phyloP scores from a whole-genome alignment of 2,797 vertebrate genomes.

The Coregonus suidteri region DNA sequence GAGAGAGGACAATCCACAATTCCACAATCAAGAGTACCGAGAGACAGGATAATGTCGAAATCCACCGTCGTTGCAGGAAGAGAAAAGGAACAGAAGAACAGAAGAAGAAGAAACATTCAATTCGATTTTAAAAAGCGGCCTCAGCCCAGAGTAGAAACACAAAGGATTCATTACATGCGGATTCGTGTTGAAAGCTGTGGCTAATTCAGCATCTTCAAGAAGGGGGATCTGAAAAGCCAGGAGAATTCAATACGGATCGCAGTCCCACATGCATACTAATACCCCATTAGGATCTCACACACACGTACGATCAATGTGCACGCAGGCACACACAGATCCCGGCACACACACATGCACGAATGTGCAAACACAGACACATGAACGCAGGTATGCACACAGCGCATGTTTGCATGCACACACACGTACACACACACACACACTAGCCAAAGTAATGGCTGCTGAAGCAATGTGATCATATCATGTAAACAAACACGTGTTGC shows the following conservation, averaged over 20 bases:
- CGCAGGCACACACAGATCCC: neutral
- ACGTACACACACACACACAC: neutral
- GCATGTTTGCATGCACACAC: too few species aligned
- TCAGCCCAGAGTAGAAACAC: slow-evolving; percentile 22
- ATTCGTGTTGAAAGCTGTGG: slow-evolving; percentile 18
- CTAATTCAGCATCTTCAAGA: slow-evolving; percentile 20
- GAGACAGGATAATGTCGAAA: slow-evolving; percentile 52
- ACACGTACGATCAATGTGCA: neutral
- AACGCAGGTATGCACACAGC: too few species aligned
- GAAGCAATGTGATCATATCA: slow-evolving; percentile 35
- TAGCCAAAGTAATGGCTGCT: slow-evolving; percentile 54
- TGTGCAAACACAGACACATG: neutral
- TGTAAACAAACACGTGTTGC: slow-evolving; percentile 36
- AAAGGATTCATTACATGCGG: slow-evolving; percentile 27
- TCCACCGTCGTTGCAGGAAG: slow-evolving; percentile 27
- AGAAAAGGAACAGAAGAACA: slow-evolving; percentile 1
- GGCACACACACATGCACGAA: neutral
- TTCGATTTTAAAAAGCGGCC: slow-evolving; percentile 20
- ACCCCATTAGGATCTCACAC: slow-evolving; percentile 39
- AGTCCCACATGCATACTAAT: slow-evolving; percentile 58
- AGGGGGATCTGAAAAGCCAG: slow-evolving; percentile 23
- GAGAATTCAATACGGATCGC: slow-evolving; percentile 37
- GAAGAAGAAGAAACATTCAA: slow-evolving; percentile 23
- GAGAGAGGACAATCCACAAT: slow-evolving; percentile 37
- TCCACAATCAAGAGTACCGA: slow-evolving; percentile 32